Base-by-base conservation (phyloP, 2,888 invertebrate species). In the Agonopterix subpropinquella region DNA sequence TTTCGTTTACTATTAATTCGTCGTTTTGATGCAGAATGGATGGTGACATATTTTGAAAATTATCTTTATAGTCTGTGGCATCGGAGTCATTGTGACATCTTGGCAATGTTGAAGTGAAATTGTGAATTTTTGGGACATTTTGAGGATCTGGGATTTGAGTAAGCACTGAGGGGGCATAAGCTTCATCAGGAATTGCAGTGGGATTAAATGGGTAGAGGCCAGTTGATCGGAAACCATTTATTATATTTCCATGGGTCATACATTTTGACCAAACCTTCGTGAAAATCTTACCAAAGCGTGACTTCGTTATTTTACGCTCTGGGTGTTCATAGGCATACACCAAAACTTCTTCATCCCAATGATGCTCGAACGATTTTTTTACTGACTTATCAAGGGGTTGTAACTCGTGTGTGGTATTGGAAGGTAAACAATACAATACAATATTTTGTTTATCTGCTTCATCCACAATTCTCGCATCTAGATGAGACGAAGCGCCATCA, bases 321-420 rank as follows among this genome's bases (percentile, higher is more conserved):
- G 36, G 42, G 28, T 49, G 35, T n/a, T 45, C 36, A 7, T 45
- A 13, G 7, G 9, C 5, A 28, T 15, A 49, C 11, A 18, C 10
- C 8, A 49, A 18, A 2, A 45, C 15, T 42, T 49, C 45, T 4
- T 35, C 11, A 43, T 49, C 48, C 45, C 48, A 49, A 36, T 49
- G 42, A 37, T 45, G 42, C 18, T 49, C 44, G 18, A 11, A 48
- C 1, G 47, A 47, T 37, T 37, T 36, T 11, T 43, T 37, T 2
- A 47, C 47, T 4, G 52, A 49, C 47, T 58, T 58, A 41, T 58
- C 58, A n/a, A 58, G 41, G 11, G 58, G 58, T 36, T 58, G 56
- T 11, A 56, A 36, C 36, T 55, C 57, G 55, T n/a, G n/a, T n/a
- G n/a, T n/a, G n/a, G n/a, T n/a, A n/a, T n/a, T n/a, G n/a, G n/a